Evolutionary conservation across 1,140 invertebrate genomes (phyloP), one percentile per base, ranked within the genome.

Genomic region (Zaprionus vittiger): DNA sequence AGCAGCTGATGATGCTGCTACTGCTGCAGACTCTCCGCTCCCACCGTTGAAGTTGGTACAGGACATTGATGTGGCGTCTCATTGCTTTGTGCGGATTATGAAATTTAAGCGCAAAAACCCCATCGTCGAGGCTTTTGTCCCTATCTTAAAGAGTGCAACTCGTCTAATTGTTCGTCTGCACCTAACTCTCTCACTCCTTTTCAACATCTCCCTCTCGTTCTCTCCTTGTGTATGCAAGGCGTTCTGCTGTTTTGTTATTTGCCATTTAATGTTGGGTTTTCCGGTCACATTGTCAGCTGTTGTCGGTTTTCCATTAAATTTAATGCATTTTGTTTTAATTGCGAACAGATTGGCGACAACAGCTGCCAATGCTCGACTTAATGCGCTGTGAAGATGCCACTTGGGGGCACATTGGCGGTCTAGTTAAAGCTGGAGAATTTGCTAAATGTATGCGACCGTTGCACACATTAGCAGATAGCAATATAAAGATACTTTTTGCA

Each of bases 71-170:
- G 77, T 76, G 47, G 60, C 60, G 69, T 65, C 73, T 76, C 56
- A 67, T 68, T 79, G 78, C 78, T 87, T 87, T 87, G 84, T 87
- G 69, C 73, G 83, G 72, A 87, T 87, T 87, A 87, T 87, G 84
- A 89, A 87, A 87, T 87, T 87, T 89, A 89, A 87, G 81, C 66
- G 83, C 81, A 87, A 87, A 89, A 87, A 83, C 84, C 68, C 71
- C 65, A 37, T 70, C 38, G 38, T 47, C 47, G 20, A 20, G 68
- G 55, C 78, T 56, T 59, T 71, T 77, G 63, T 66, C 28, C 59
- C 67, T 76, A 52, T 56, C 60, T 74, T 57, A 52, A 52, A 61
- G 72, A 52, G 71, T 77, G 73, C 67, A 66, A 69, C 69, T 72
- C 37, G 55, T 69, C 31, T 69, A 57, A 31, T 52, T 59, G 44